Base-by-base conservation (phyloP, 2,888 invertebrate genomes). In the Hoplodrina ambigua region DNA sequence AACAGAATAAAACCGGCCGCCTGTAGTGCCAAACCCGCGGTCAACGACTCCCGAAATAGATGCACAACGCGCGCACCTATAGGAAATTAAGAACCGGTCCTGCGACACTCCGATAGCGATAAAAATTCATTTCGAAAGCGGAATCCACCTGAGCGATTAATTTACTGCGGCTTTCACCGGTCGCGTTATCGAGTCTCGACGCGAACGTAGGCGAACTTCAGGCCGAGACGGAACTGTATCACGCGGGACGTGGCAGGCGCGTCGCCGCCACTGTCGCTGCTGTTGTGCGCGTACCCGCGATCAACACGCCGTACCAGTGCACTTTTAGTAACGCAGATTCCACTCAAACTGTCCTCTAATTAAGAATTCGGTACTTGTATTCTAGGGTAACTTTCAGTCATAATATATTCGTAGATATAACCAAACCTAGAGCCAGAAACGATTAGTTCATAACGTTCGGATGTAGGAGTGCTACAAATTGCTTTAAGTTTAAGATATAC, bases 11-110 rank as follows among this genome's bases (percentile, higher is more conserved):
- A 91, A 88, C 88, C 91, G 89, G 90, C 89, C 87, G 87, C 70
- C 76, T 80, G 75, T 88, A 87, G 89, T 91, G 93, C 93, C 93
- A 91, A 91, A 89, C 91, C 88, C 89, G 92, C 94, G 95, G 95
- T 95, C 95, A 94, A 92, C 94, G 95, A 95, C 95, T 94, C 94
- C 94, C 95, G 93, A 95, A 95, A 94, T 94, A 94, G 94, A 93
- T 90, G 94, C 94, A 90, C 91, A 89, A 87, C 89, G 89, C 89
- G 89, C 90, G 88, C 94, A 91, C 92, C 94, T 91, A 92, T 91
- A 93, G 86, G 91, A 91, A 88, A 89, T 89, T 87, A 89, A 92
- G 92, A 95, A 95, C 95, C 95, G 94, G 95, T 94, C 94, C 88
- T 89, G 89, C 88, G 91, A 90, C 91, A 91, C 92, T 88, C 89